phyloP scores from a whole-genome alignment of 2,797 vertebrate genomes.

The Acanthopagrus latus region DNA sequence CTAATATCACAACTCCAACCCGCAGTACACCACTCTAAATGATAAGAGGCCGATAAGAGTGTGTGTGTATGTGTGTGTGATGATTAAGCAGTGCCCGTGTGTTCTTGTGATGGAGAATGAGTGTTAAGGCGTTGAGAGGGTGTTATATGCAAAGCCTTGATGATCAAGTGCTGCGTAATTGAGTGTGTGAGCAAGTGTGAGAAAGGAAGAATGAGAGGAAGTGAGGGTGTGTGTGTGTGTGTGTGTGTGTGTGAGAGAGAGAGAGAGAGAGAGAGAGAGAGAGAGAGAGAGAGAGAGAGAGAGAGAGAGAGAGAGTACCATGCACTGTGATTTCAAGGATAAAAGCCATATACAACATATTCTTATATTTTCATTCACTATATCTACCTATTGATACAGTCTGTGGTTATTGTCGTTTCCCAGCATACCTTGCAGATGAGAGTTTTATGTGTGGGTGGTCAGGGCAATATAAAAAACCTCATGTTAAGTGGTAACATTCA shows the following conservation, averaged over 20 bases:
- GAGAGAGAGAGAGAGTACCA: not conserved
- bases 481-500: not conserved
- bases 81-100: constrained; percentile 56
- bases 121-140: constrained; percentile 62
- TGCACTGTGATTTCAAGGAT: constrained; percentile 5
- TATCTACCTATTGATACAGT: not conserved
- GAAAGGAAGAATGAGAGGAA: constrained; percentile 27
- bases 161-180: constrained; percentile 70
- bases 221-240: constrained; percentile 20
- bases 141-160: constrained; percentile 65
- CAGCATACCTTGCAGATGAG: not conserved
- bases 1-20: constrained; percentile 68
- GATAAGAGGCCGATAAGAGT: constrained; percentile 59
- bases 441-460: not conserved
- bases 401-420: not conserved
- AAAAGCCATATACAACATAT: not conserved
- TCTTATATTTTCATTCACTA: not conserved
- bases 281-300: constrained; percentile 1
- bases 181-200: constrained; percentile 50
- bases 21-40: constrained; percentile 57
- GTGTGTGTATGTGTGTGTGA: constrained; percentile 30
- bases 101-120: constrained; percentile 57
- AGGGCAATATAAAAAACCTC: not conserved
- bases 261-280: constrained; percentile 13
- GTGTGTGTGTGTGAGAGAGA: constrained; percentile 12